Base-by-base conservation (phyloP, 2,113 vertebrate genomes). In the Pseudorectes ferrugineus region DNA sequence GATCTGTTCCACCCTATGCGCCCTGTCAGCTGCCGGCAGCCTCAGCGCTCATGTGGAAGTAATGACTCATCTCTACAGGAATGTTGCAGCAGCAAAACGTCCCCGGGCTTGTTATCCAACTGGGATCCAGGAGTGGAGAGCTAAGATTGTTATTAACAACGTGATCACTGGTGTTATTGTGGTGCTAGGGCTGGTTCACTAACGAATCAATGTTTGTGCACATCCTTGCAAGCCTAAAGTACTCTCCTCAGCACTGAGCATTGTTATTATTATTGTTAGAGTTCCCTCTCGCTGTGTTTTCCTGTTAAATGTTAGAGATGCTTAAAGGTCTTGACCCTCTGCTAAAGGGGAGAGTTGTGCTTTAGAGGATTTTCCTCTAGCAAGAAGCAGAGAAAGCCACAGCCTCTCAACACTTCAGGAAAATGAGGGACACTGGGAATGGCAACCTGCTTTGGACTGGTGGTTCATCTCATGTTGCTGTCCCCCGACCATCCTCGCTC, bases 31-130 rank as follows among this genome's bases (percentile, higher is more conserved):
- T 94, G 66, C 78, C 0, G 0, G 35, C 75, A 80, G 63, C 45
- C 58, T 91, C 28, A 72, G 82, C 0, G 3, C 31, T 88, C 33
- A 6, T 54, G 38, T 83, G 46, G 59, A 93, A 77, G 71, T 49
- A 88, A 88, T 96, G 82, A 94, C 62, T 93, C 67, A 92, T 94
- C 71, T 83, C 72, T 77, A 46, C 49, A 74, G 75, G 49, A 92
- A 62, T 0, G 2, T 10, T 72, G 45, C 45, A 76, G 88, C 61
- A 89, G 51, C 49, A 70, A 83, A 88, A 71, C 0, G 0, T 81
- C 75, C 72, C 88, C 2, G 4, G 62, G 42, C 54, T 93, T 95
- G 82, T 90, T 93, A 85, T 77, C 75, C 58, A 83, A 43, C 67
- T 1, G 1, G 63, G 63, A 93, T 74, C 17, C 1, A 2, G 59